phyloP scores from a whole-genome alignment of 2,113 vertebrate genomes.

The Phasianus colchicus region DNA sequence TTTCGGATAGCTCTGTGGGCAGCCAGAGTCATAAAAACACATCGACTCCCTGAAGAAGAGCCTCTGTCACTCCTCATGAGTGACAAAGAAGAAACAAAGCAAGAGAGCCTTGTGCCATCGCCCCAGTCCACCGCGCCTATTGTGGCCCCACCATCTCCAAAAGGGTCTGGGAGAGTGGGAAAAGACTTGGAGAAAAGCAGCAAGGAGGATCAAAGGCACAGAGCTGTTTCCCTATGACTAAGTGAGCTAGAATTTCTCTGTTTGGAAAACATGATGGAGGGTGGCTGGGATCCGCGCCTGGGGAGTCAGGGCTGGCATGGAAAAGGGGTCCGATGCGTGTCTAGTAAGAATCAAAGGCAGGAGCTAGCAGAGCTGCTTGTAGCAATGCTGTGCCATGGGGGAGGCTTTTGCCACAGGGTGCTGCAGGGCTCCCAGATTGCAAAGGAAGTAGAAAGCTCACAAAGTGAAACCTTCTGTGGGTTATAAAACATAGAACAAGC shows the following conservation, averaged over 20 bases:
- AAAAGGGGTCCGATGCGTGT: background rate
- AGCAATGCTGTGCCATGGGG: background rate
- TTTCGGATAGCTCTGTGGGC: background rate
- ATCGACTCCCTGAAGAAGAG: background rate
- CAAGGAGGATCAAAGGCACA: background rate
- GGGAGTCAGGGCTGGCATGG: background rate
- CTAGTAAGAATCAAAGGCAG: background rate
- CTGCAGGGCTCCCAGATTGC: background rate
- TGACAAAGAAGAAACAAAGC: background rate
- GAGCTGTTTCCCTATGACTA: constrained; percentile 49
- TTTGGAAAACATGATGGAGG: constrained; percentile 22
- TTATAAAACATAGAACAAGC: background rate
- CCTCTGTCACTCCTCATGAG: background rate
- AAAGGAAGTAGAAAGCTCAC: background rate
- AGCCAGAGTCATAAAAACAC: background rate
- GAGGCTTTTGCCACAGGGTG: background rate
- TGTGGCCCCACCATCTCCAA: background rate
- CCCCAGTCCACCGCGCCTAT: background rate
- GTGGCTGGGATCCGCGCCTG: constrained; percentile 2
- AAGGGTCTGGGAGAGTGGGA: fast-evolving
- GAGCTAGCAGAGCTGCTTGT: background rate
- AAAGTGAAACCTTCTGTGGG: background rate
- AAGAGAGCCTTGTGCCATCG: background rate
- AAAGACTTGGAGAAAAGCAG: background rate
- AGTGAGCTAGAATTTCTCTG: constrained; percentile 44